These are phyloP conservation scores for Coleophora deauratella DNA, from an alignment of 2,888 invertebrate genomes.

Conservation along the genomic window DNA sequence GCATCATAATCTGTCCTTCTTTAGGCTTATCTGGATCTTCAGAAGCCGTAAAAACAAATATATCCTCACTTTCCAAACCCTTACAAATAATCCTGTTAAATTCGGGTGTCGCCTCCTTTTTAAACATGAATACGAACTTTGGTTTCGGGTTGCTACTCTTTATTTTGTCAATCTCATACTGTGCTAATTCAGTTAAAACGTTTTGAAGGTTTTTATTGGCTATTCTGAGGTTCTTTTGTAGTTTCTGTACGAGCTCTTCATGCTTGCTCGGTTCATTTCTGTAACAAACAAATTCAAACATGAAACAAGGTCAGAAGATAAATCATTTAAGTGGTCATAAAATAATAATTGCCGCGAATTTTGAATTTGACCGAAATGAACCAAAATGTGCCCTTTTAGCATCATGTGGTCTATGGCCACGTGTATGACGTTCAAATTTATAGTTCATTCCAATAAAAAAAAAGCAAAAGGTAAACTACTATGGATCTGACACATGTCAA, in stretches of 20 bases:
- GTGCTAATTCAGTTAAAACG: conserved; percentile 80
- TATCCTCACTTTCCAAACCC: conserved; percentile 71
- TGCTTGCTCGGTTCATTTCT: conserved; percentile 83
- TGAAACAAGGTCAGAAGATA: too few species aligned
- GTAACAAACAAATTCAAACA: too few species aligned
- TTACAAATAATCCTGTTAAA: conserved; percentile 81
- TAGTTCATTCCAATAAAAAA: too few species aligned
- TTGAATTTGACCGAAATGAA: too few species aligned
- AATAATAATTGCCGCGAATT: too few species aligned
- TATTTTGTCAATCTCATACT: conserved; percentile 78
- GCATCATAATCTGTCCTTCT: conserved; percentile 72
- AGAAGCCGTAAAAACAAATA: conserved; percentile 79
- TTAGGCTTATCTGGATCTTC: conserved; percentile 78
- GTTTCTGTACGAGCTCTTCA: conserved; percentile 81
- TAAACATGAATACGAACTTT: conserved; percentile 74
- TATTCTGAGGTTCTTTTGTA: conserved; percentile 79
- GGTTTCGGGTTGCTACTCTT: conserved; percentile 60
- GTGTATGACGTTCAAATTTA: too few species aligned
- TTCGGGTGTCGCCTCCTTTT: conserved; percentile 85
- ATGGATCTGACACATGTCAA: too few species aligned
- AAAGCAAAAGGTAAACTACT: too few species aligned
- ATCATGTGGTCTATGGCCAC: too few species aligned
- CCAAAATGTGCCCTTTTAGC: too few species aligned
- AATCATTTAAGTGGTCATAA: too few species aligned
- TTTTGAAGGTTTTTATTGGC: conserved; percentile 78